phyloP scores from a whole-genome alignment of 2,888 invertebrate genomes.

The Eugnorisma glareosa region DNA sequence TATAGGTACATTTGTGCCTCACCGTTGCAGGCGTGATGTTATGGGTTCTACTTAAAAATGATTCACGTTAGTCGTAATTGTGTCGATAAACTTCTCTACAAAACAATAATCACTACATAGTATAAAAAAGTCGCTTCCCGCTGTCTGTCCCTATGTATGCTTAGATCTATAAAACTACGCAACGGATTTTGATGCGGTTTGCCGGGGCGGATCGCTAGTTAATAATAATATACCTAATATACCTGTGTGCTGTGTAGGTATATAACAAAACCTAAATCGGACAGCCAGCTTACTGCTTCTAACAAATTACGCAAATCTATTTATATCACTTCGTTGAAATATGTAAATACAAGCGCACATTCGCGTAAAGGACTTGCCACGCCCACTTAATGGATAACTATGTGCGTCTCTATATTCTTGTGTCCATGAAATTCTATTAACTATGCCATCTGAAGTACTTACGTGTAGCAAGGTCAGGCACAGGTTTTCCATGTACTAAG shows the following conservation, averaged over 20 bases:
- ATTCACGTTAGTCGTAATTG: neutral
- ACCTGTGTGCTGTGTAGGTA: neutral
- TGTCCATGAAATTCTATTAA: conserved; percentile 14
- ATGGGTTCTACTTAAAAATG: neutral
- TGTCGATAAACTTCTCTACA: neutral
- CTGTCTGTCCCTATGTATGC: too few relatives aligned
- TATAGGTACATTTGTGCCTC: neutral
- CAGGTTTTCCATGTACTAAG: neutral
- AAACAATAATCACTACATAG: too few relatives aligned
- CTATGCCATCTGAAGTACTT: conserved; percentile 8
- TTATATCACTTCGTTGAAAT: conserved; percentile 18
- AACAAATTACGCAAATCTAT: conserved; percentile 26
- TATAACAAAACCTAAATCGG: neutral
- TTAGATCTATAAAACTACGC: too few relatives aligned
- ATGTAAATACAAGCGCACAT: conserved; percentile 9
- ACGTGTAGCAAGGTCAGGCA: neutral
- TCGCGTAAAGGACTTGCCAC: neutral
- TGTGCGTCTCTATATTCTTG: conserved; percentile 9
- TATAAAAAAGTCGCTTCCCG: too few relatives aligned
- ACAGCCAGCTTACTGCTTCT: neutral
- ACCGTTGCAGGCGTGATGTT: neutral
- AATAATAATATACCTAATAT: neutral
- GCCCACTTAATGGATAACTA: neutral
- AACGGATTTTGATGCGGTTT: too few relatives aligned
- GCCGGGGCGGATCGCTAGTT: too few relatives aligned